A percentile compares a stretch with the other conserved stretches of the same genome.
phyloP scores from a whole-genome alignment of 2,888 invertebrate genomes.

The Cheilosia vernalis region DNA sequence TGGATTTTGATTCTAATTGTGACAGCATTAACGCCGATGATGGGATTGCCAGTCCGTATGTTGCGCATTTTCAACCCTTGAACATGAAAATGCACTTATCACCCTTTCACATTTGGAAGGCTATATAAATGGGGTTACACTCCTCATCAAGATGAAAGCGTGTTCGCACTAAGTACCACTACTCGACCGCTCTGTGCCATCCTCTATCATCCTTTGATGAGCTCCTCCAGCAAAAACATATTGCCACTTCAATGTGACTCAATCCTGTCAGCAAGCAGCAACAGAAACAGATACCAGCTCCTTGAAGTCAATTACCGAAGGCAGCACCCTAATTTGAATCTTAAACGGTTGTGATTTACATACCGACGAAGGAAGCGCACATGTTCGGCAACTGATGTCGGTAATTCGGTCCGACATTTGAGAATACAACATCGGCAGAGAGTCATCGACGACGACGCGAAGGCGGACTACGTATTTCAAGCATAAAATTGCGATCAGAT shows the following conservation, averaged over 20 bases:
- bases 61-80: constrained; percentile 5
- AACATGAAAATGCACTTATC: constrained; percentile 63
- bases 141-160: constrained; percentile 57
- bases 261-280: constrained; percentile 66
- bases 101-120: constrained; percentile 38
- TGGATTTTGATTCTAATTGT: constrained; percentile 5
- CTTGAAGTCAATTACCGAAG: constrained; percentile 61
- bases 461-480: constrained; percentile 77
- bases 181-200: constrained; percentile 6
- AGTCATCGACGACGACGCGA: constrained; percentile 12
- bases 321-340: constrained; percentile 61
- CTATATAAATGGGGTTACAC: not conserved
- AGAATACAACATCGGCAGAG: constrained; percentile 37
- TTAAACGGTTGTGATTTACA: constrained; percentile 72
- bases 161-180: constrained; percentile 62
- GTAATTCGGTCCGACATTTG: constrained; percentile 69
- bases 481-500: constrained; percentile 82
- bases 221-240: constrained; percentile 18
- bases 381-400: constrained; percentile 55
- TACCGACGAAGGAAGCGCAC: constrained; percentile 32
- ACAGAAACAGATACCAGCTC: constrained; percentile 23
- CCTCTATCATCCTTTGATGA: constrained; percentile 33
- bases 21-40: constrained; percentile 36
- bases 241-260: constrained; percentile 27
- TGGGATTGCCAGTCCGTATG: constrained; percentile 23